Conservation (phyloP, 2,797 vertebrate genomes). For the Tamandua tetradactyla region DNA sequence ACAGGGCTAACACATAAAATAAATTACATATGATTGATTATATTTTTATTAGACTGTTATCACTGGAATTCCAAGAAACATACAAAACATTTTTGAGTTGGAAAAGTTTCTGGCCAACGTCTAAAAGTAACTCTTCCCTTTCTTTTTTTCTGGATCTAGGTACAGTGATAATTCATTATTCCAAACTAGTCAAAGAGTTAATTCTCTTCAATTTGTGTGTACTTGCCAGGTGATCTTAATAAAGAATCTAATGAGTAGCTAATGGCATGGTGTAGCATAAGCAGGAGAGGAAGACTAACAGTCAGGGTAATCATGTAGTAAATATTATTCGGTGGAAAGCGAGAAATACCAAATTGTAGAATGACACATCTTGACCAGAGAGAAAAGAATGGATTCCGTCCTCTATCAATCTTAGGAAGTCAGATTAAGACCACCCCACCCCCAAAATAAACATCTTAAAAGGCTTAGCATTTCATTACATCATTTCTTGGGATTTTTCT, state of each 20-base stretch:
- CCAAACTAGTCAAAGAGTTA: slow-evolving; percentile 25
- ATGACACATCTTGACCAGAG: background rate
- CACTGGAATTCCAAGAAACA: slow-evolving; percentile 40
- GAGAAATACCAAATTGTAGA: background rate
- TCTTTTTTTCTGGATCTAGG: background rate
- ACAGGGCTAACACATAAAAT: background rate
- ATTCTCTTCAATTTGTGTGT: background rate
- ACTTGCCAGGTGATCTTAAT: slow-evolving; percentile 27
- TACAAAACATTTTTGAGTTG: background rate
- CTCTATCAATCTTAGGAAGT: background rate
- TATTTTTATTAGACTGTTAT: slow-evolving; percentile 25
- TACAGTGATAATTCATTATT: slow-evolving; percentile 20
- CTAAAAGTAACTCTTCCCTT: background rate
- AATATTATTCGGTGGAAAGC: background rate
- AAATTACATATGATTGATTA: slow-evolving; percentile 1
- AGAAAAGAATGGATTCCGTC: background rate
- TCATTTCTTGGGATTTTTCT: slow-evolving; percentile 19
- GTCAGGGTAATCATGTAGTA: background rate
- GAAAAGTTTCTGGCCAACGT: slow-evolving; percentile 37
- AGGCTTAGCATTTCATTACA: background rate
- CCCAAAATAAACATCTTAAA: background rate
- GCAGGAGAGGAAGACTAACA: background rate
- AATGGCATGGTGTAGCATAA: background rate
- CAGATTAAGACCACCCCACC: background rate
- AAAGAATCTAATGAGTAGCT: slow-evolving; percentile 42